Conservation (phyloP, 2,888 invertebrate species). For the Anagyrus pseudococci region DNA sequence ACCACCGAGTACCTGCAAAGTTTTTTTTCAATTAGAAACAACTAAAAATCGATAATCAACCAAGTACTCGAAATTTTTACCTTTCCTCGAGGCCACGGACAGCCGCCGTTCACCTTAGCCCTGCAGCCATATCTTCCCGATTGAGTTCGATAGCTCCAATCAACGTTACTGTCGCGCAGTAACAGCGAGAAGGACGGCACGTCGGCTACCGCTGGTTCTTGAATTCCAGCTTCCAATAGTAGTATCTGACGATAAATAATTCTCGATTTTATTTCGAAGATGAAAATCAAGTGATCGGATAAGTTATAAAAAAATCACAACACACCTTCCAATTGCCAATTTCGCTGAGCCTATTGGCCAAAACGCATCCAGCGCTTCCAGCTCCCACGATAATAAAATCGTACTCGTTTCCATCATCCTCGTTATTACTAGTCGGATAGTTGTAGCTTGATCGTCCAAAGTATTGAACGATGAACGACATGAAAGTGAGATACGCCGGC, state of each 20-base stretch:
- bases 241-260: constrained; percentile 67
- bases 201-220: constrained; percentile 72
- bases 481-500: background rate
- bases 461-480: constrained; percentile 6
- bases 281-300: no score
- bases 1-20: constrained; percentile 67
- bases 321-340: constrained; percentile 59
- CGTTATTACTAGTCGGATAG: background rate
- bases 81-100: constrained; percentile 72
- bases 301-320: no score
- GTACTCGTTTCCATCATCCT: constrained; percentile 36
- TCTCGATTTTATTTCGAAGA: background rate
- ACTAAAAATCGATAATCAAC: no score
- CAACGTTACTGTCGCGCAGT: constrained; percentile 62
- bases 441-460: background rate
- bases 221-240: constrained; percentile 72
- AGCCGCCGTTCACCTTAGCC: constrained; percentile 66
- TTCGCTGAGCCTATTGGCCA: constrained; percentile 64
- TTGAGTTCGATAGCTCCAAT: constrained; percentile 75
- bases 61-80: no score
- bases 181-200: constrained; percentile 66
- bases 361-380: constrained; percentile 65
- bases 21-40: no score
- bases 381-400: constrained; percentile 59
- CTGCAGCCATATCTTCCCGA: constrained; percentile 69